These are phyloP conservation scores for Mastomys coucha DNA, from an alignment of 2,113 vertebrate species.

Conservation along the genomic window DNA sequence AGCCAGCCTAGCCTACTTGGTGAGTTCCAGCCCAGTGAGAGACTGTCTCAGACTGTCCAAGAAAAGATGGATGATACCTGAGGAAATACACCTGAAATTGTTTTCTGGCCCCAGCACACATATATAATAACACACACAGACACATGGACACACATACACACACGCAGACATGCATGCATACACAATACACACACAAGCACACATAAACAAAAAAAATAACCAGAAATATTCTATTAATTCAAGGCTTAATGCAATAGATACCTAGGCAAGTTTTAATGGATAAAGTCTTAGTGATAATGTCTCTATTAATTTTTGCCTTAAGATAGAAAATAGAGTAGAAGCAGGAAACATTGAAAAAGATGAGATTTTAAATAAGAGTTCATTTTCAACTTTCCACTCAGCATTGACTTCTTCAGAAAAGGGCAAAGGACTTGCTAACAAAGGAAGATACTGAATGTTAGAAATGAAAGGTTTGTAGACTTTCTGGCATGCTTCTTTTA, in stretches of 20 bases:
- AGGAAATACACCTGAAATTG: not conserved
- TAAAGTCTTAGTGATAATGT: not conserved
- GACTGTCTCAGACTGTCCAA: not conserved
- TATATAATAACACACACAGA: not conserved
- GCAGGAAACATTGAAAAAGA: conserved; percentile 5
- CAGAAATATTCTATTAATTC: not conserved
- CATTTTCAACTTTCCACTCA: not conserved
- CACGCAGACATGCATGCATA: too few species aligned
- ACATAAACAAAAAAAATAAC: not conserved
- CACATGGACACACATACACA: not conserved
- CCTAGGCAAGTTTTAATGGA: not conserved
- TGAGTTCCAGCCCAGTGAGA: not conserved
- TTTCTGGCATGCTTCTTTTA: conserved; percentile 7
- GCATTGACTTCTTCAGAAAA: conserved; percentile 1
- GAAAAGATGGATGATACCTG: not conserved
- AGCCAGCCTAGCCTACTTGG: not conserved
- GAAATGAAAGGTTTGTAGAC: not conserved
- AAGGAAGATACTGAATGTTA: not conserved
- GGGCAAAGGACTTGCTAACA: not conserved
- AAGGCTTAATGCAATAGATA: not conserved
- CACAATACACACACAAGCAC: not conserved
- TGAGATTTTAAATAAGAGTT: not conserved
- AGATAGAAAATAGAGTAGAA: conserved; percentile 22
- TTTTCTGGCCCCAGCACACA: not conserved
- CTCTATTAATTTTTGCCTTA: conserved; percentile 35